Conservation (phyloP, 1,140 invertebrate genomes). For the Cotesia vestalis region DNA sequence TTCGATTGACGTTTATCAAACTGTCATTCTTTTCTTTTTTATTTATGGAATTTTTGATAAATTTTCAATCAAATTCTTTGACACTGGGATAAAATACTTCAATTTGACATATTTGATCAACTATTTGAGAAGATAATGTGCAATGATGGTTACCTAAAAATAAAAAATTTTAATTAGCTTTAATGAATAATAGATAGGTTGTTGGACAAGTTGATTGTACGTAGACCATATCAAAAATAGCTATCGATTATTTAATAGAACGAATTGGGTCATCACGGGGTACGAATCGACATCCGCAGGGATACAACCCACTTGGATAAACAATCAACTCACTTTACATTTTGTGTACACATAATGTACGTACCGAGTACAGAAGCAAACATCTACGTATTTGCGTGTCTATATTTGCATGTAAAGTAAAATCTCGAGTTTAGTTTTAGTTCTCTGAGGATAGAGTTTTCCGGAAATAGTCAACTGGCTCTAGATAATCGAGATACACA, state of each 20-base stretch:
- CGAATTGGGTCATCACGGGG: slow-evolving; percentile 31
- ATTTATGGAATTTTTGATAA: too few relatives aligned
- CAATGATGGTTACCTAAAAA: too few relatives aligned
- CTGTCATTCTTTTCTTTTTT: too few relatives aligned
- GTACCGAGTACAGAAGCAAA: neutral
- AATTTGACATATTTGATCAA: too few relatives aligned
- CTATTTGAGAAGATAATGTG: too few relatives aligned
- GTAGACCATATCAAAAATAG: neutral
- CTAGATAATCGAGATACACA: slow-evolving; percentile 10
- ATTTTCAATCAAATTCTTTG: too few relatives aligned
- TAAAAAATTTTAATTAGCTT: too few relatives aligned
- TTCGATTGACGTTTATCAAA: too few relatives aligned
- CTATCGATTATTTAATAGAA: slow-evolving; percentile 12
- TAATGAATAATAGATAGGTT: neutral
- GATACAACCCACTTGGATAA: slow-evolving; percentile 17
- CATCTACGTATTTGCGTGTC: neutral
- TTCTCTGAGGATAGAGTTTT: neutral
- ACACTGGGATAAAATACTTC: too few relatives aligned
- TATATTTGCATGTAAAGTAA: neutral
- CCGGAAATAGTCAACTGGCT: slow-evolving; percentile 17
- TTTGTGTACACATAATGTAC: neutral
- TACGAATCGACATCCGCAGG: slow-evolving; percentile 11
- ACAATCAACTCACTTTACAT: neutral
- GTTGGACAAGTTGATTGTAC: slow-evolving; percentile 6
- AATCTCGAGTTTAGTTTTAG: neutral